These are phyloP conservation scores for Anguilla pacifica DNA, from an alignment of 2,797 vertebrate genomes.

Conservation along the genomic window DNA sequence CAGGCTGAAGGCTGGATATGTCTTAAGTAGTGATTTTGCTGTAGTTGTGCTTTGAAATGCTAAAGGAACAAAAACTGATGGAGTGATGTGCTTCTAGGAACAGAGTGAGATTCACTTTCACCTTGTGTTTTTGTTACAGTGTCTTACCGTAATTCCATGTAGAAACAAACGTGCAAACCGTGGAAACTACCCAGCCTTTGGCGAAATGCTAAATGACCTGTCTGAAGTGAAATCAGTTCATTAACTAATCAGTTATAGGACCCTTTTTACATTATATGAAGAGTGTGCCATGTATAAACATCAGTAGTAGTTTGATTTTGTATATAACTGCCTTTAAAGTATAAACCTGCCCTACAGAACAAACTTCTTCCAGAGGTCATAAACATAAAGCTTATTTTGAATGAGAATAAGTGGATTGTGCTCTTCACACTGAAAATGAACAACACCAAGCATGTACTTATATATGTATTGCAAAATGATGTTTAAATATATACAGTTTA, in stretches of 20 bases:
- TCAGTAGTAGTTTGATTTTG: neutral
- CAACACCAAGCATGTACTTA: too few relatives aligned
- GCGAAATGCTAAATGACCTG: neutral
- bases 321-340: neutral
- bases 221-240: neutral
- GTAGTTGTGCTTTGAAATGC: slow-evolving; percentile 31
- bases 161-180: neutral
- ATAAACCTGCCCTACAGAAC: neutral
- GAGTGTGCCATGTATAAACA: neutral
- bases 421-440: too few relatives aligned
- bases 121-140: neutral
- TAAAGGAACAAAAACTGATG: neutral
- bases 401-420: too few relatives aligned
- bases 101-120: neutral
- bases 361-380: neutral
- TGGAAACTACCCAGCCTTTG: neutral
- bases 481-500: too few relatives aligned
- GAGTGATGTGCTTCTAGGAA: neutral
- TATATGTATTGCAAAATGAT: too few relatives aligned
- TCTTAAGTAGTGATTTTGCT: neutral
- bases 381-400: neutral
- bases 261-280: too few relatives aligned
- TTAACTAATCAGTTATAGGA: too few relatives aligned
- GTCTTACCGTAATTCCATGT: neutral
- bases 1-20: neutral